phyloP scores from a whole-genome alignment of 2,888 invertebrate species.

The Octodonta nipae region DNA sequence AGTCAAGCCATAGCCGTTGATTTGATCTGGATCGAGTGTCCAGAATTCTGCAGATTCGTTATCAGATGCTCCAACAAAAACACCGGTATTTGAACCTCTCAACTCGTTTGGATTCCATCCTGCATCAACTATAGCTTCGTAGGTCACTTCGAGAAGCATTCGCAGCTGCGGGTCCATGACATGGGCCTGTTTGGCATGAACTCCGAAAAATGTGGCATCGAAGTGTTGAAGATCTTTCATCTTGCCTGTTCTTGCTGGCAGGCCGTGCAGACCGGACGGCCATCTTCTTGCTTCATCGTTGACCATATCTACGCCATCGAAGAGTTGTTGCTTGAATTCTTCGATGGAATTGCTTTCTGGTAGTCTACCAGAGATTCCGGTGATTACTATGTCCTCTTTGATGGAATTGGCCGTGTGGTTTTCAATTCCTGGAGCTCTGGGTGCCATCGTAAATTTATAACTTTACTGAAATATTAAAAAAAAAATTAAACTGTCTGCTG shows the following conservation, averaged over 20 bases:
- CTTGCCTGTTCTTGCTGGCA: conserved; percentile 71
- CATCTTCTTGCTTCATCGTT: conserved; percentile 84
- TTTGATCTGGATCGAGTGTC: conserved; percentile 72
- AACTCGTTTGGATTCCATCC: conserved; percentile 69
- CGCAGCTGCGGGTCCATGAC: conserved; percentile 87
- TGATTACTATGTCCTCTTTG: conserved; percentile 60
- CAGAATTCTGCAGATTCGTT: conserved; percentile 83
- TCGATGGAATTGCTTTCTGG: conserved; percentile 84
- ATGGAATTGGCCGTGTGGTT: conserved; percentile 27
- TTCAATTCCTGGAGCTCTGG: conserved; percentile 38
- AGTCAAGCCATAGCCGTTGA: conserved; percentile 80
- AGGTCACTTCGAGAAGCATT: conserved; percentile 78
- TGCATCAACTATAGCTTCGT: conserved; percentile 85
- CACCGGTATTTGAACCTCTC: conserved; percentile 81
- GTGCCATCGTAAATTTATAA: too few relatives aligned
- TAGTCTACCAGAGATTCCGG: conserved; percentile 74
- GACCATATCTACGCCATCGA: conserved; percentile 83
- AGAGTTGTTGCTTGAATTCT: conserved; percentile 83
- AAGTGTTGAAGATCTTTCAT: conserved; percentile 67
- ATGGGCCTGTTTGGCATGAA: conserved; percentile 81
- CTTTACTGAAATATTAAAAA: too few relatives aligned
- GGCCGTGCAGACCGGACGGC: conserved; percentile 66
- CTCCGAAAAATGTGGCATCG: conserved; percentile 82
- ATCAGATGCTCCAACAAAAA: conserved; percentile 85
- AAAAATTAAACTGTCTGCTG: too few relatives aligned